Base-by-base conservation (phyloP, 2,113 vertebrate species). In the Microcebus murinus region DNA sequence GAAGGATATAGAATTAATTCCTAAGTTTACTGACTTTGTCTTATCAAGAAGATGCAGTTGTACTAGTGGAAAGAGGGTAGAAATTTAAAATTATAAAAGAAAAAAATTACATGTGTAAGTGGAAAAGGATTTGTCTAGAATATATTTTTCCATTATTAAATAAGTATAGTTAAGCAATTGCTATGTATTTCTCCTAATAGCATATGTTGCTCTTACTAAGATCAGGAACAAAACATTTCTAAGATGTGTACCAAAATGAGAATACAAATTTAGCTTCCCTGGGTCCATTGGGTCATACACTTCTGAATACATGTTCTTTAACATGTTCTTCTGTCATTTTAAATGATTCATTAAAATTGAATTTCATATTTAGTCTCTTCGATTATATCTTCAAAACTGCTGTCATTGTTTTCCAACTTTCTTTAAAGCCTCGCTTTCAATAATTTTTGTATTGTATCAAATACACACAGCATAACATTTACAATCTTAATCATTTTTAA, bases 291-390 rank as follows among this genome's bases (percentile, higher is more conserved):
- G 21, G 39, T 39, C 17, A 68, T 8, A 27, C 1, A 9, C 27
- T 89, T 80, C 67, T 63, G 50, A 50, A 93, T 52, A 29, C 50
- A 68, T 14, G 15, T 45, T 48, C 82, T 95, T 68, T 42, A 48
- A n/a, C 23, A 55, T 57, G 52, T 39, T 93, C 45, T 71, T 70
- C 39, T 83, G 36, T 61, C 11, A 21, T 65, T 90, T 36, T 42
- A 36, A 61, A 29, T 29, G 29, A 87, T 27, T 25, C 42, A 36
- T 50, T 79, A 73, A 92, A 59, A 90, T 42, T 34, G 50, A 87
- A 77, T 45, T 86, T 89, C 57, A 42, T 25, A 55, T 59, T 86
- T 70, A 81, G 73, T 86, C 36, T 96, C 52, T 85, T 89, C 88
- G 31, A 11, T 31, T 84, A 29, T 21, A 8, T 83, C 42, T 93